A percentile compares a stretch with the other conserved stretches of the same genome.
These are phyloP conservation scores for Erpobdella octoculata DNA, from an alignment of 2,888 invertebrate species.

Conservation along the genomic window DNA sequence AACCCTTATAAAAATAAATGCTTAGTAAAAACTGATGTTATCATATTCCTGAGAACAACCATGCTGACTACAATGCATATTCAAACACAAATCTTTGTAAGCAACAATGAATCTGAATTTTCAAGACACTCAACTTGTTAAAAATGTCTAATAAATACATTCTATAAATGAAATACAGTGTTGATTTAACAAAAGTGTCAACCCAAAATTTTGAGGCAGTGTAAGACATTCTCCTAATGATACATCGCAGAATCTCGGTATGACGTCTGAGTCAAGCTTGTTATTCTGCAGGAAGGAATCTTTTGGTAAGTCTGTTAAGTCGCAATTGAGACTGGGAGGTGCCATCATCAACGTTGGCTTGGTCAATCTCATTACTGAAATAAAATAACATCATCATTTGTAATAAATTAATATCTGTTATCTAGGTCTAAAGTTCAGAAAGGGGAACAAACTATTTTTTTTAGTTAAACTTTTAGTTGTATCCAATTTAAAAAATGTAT, in stretches of 20 bases:
- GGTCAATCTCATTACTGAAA: conserved; percentile 81
- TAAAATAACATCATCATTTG: not conserved
- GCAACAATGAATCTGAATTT: not conserved
- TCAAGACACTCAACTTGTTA: not conserved
- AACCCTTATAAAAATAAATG: no score
- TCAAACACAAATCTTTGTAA: not conserved
- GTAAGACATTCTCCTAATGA: conserved; percentile 82
- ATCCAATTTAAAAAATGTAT: no score
- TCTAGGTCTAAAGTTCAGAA: no score
- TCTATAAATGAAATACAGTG: not conserved
- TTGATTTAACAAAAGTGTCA: no score
- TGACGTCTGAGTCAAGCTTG: conserved; percentile 74
- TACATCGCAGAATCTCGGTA: conserved; percentile 60
- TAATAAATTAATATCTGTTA: no score
- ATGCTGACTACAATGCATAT: not conserved
- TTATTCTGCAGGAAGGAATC: conserved; percentile 71
- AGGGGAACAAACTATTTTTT: no score
- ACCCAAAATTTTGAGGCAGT: conserved; percentile 91
- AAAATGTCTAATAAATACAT: not conserved
- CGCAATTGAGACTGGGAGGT: conserved; percentile 63
- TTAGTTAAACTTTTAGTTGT: no score
- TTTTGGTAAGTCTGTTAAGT: conserved; percentile 73
- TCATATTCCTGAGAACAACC: no score
- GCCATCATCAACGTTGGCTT: conserved; percentile 79
- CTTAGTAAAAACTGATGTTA: no score